phyloP scores from a whole-genome alignment of 2,888 invertebrate species.

The Merodon equestris region DNA sequence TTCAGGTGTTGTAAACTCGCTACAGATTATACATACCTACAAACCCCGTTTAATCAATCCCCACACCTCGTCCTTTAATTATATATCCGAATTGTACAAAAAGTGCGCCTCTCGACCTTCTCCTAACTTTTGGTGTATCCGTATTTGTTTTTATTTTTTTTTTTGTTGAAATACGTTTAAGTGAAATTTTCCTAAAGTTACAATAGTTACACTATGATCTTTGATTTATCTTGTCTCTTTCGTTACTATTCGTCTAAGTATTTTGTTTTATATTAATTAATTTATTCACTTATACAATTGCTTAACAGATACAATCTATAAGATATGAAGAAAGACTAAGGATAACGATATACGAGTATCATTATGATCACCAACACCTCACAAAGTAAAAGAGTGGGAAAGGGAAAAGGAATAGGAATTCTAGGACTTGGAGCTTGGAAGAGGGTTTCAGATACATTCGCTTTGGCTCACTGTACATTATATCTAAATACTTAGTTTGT shows the following conservation, averaged over 20 bases:
- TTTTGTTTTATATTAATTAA: slow-evolving; percentile 8
- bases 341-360: slow-evolving; percentile 35
- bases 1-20: too few species aligned
- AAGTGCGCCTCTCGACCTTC: slow-evolving; percentile 16
- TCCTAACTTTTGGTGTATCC: slow-evolving; percentile 12
- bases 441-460: slow-evolving; percentile 15
- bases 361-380: slow-evolving; percentile 15
- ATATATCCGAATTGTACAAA: slow-evolving; percentile 42
- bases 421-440: slow-evolving; percentile 18
- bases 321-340: slow-evolving; percentile 51
- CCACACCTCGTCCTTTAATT: too few species aligned
- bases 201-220: slow-evolving; percentile 65
- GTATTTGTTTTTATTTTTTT: slow-evolving; percentile 26
- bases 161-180: slow-evolving; percentile 55
- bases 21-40: too few species aligned
- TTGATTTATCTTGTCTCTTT: slow-evolving; percentile 41
- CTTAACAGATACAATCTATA: slow-evolving; percentile 24
- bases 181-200: slow-evolving; percentile 56
- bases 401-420: neutral
- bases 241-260: slow-evolving; percentile 24
- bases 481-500: slow-evolving; percentile 69
- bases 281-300: slow-evolving; percentile 11
- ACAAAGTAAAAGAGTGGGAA: neutral
- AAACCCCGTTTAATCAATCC: too few species aligned
- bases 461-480: slow-evolving; percentile 73